phyloP scores from a whole-genome alignment of 2,113 vertebrate species.

The Sus scrofa region DNA sequence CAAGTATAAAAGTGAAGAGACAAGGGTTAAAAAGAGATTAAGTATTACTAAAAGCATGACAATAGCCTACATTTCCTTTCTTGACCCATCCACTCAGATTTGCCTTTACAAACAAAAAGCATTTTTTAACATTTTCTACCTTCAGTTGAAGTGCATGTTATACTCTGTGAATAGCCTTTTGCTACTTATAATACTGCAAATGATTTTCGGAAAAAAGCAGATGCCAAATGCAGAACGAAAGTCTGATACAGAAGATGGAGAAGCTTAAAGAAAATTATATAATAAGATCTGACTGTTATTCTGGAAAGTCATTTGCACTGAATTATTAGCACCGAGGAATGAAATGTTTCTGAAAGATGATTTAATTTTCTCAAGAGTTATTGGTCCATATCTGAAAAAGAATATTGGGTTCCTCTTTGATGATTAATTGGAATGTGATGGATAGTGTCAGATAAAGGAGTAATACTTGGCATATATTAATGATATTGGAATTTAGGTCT shows the following conservation, averaged over 20 bases:
- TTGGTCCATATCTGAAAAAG: constrained; percentile 82
- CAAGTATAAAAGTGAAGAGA: background rate
- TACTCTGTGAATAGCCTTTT: constrained; percentile 65
- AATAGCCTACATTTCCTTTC: constrained; percentile 19
- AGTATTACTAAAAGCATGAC: constrained; percentile 59
- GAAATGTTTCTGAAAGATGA: constrained; percentile 87
- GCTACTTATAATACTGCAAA: constrained; percentile 69
- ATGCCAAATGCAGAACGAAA: constrained; percentile 77
- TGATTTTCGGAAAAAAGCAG: constrained; percentile 69
- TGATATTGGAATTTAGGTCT: constrained; percentile 67
- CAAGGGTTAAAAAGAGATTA: constrained; percentile 61
- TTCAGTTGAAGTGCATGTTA: constrained; percentile 3
- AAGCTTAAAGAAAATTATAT: constrained; percentile 76
- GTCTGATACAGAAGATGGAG: constrained; percentile 67
- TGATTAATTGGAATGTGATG: constrained; percentile 87
- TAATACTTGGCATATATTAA: constrained; percentile 81
- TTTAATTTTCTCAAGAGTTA: constrained; percentile 87
- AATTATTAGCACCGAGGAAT: constrained; percentile 87
- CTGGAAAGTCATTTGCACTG: constrained; percentile 85
- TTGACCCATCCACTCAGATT: background rate
- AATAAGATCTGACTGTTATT: constrained; percentile 80
- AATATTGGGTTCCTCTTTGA: constrained; percentile 80
- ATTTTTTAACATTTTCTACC: constrained; percentile 47
- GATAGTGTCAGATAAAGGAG: constrained; percentile 81
- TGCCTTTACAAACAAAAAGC: constrained; percentile 45